phyloP scores from a whole-genome alignment of 2,113 vertebrate species.

The Arvicanthis niloticus region DNA sequence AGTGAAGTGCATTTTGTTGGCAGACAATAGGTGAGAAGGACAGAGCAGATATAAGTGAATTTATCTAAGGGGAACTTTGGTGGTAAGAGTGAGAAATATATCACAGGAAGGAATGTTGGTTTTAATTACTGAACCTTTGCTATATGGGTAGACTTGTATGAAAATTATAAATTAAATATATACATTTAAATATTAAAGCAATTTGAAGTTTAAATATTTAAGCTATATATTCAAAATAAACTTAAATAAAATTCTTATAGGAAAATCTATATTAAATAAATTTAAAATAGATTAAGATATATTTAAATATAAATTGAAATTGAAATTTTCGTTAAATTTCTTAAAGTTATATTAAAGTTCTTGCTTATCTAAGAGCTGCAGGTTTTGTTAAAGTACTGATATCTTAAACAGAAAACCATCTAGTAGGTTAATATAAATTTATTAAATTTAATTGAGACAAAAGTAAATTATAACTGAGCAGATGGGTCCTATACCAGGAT shows the following conservation, averaged over 20 bases:
- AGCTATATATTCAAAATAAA: neutral
- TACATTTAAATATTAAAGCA: neutral
- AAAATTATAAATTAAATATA: neutral
- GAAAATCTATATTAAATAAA: neutral
- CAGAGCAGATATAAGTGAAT: conserved; percentile 28
- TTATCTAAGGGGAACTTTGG: neutral
- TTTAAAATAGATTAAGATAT: neutral
- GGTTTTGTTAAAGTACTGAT: neutral
- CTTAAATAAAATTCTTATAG: neutral
- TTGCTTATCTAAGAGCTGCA: neutral
- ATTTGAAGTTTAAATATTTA: neutral
- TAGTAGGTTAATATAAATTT: neutral
- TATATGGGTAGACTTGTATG: neutral
- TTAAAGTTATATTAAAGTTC: neutral
- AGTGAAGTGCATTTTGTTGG: neutral
- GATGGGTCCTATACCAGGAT: neutral
- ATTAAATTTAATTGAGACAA: neutral
- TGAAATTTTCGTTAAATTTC: neutral
- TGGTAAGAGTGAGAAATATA: neutral
- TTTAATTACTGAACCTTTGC: neutral
- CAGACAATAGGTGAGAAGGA: neutral
- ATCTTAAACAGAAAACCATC: conserved; percentile 16
- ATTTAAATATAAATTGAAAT: neutral
- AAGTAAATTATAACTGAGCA: conserved; percentile 26
- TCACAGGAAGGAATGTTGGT: neutral